phyloP scores from a whole-genome alignment of 2,797 vertebrate genomes.

The Xerus rutilus region DNA sequence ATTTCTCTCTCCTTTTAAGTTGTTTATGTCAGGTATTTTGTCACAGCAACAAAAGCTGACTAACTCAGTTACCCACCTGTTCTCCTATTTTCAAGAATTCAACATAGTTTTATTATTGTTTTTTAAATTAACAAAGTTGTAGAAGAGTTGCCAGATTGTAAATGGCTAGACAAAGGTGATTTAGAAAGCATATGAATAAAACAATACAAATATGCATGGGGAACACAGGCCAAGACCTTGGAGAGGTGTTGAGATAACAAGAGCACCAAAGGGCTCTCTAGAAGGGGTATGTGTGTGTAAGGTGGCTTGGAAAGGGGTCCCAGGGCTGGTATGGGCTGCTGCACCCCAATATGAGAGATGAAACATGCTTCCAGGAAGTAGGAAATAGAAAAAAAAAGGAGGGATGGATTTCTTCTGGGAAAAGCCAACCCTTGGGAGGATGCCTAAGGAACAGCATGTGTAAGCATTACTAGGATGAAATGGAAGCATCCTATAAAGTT shows the following conservation, averaged over 20 bases:
- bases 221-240: no score
- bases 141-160: neutral
- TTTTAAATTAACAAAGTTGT: neutral
- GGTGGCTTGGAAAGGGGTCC: neutral
- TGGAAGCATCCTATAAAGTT: neutral
- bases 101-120: neutral
- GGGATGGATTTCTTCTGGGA: neutral
- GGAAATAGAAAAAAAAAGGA: neutral
- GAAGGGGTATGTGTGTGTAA: neutral
- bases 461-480: neutral
- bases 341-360: neutral
- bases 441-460: rapidly evolving
- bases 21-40: no score
- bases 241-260: no score
- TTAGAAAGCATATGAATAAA: neutral
- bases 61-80: neutral
- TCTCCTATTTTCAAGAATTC: neutral
- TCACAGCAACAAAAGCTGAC: no score
- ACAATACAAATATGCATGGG: neutral
- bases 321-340: neutral
- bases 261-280: neutral
- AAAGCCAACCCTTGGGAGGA: neutral
- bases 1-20: no score
- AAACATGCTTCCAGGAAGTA: neutral
- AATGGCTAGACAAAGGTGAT: neutral